Percentiles rank a stretch among this genome's conserved stretches.
Conservation (phyloP, 2,113 vertebrate species). For the Dasyprocta punctata region DNA sequence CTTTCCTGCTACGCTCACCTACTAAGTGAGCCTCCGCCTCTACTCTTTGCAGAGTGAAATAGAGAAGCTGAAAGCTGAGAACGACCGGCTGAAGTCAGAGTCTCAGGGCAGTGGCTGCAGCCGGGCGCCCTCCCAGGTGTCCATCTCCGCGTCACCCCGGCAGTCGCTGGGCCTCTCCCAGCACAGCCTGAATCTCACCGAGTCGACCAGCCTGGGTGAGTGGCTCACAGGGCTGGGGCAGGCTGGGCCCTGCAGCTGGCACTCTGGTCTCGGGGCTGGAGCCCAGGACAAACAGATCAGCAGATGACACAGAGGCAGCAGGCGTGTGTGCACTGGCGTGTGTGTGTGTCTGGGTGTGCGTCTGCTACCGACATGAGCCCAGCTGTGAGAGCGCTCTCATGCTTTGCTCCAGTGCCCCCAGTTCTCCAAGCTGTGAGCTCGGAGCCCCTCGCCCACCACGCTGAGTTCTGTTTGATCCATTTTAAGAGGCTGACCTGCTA, state of each 20-base stretch:
- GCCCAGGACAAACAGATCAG: conserved; percentile 66
- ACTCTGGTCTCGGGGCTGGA: conserved; percentile 62
- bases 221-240: conserved; percentile 57
- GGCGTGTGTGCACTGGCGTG: conserved; percentile 59
- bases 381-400: conserved; percentile 71
- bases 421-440: conserved; percentile 80
- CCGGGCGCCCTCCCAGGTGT: conserved; percentile 92
- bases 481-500: conserved; percentile 71
- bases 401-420: conserved; percentile 71
- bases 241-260: conserved; percentile 67
- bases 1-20: neutral
- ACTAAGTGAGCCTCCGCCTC: neutral
- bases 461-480: conserved; percentile 77
- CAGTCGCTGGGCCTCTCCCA: conserved; percentile 90
- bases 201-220: conserved; percentile 97
- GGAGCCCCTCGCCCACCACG: conserved; percentile 60
- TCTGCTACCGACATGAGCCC: conserved; percentile 81
- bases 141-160: conserved; percentile 91
- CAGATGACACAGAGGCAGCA: conserved; percentile 63
- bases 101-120: conserved; percentile 91
- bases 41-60: conserved; percentile 91
- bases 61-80: conserved; percentile 96
- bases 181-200: conserved; percentile 95
- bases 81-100: conserved; percentile 95
- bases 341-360: conserved; percentile 70